These are phyloP conservation scores for Carapus acus DNA, from an alignment of 2,797 vertebrate genomes.

Conservation along the genomic window DNA sequence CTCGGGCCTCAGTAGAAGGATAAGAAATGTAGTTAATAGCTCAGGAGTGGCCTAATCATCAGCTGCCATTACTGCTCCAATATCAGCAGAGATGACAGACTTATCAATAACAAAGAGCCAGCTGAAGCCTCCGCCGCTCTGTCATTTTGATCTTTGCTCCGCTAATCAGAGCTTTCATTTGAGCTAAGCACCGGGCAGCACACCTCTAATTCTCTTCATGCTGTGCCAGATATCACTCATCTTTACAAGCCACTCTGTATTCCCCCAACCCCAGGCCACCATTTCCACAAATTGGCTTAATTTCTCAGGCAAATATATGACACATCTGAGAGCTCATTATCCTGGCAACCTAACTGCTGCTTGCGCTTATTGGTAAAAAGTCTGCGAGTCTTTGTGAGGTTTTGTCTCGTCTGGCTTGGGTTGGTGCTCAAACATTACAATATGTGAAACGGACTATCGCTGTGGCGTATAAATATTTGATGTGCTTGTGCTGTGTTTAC, in stretches of 20 bases:
- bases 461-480: conserved; percentile 36
- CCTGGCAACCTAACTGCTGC: conserved; percentile 51
- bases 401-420: conserved; percentile 41
- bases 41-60: conserved; percentile 88
- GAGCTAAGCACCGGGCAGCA: conserved; percentile 76
- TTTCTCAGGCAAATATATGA: conserved; percentile 77
- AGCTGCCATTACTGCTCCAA: conserved; percentile 88
- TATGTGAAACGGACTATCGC: conserved; percentile 37
- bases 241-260: conserved; percentile 75
- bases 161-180: conserved; percentile 83
- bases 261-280: conserved; percentile 74
- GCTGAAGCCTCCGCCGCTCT: conserved; percentile 76
- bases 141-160: conserved; percentile 88
- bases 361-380: conserved; percentile 55
- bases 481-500: conserved; percentile 25
- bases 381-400: conserved; percentile 35
- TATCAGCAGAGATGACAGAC: conserved; percentile 93
- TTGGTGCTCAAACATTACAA: conserved; percentile 58
- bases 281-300: conserved; percentile 80
- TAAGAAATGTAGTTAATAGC: conserved; percentile 93
- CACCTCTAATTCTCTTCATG: conserved; percentile 76
- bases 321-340: conserved; percentile 72
- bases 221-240: conserved; percentile 74
- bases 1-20: conserved; percentile 79
- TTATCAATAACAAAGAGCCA: conserved; percentile 89